phyloP scores from a whole-genome alignment of 2,797 vertebrate genomes.

The Trematomus bernacchii region DNA sequence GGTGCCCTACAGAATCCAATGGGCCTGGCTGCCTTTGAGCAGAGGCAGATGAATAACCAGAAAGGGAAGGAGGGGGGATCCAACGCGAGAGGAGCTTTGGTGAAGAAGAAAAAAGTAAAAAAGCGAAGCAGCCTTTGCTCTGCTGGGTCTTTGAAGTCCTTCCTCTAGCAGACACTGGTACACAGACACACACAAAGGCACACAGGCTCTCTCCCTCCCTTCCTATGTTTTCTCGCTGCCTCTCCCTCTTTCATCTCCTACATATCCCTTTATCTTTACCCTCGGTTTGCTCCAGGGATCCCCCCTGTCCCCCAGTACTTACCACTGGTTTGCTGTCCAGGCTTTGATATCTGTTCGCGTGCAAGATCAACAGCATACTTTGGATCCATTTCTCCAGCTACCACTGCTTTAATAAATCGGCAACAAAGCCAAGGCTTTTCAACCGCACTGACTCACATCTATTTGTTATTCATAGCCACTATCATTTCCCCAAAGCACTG shows the following conservation, averaged over 20 bases:
- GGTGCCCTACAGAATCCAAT: conserved; percentile 75
- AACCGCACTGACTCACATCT: conserved; percentile 76
- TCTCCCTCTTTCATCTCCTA: conserved; percentile 76
- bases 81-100: conserved; percentile 64
- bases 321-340: conserved; percentile 73
- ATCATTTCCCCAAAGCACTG: conserved; percentile 76
- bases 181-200: conserved; percentile 69
- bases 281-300: conserved; percentile 77
- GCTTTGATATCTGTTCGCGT: conserved; percentile 80
- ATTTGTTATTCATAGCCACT: conserved; percentile 85
- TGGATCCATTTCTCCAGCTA: conserved; percentile 74
- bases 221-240: conserved; percentile 53
- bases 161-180: conserved; percentile 68
- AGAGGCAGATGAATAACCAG: conserved; percentile 78
- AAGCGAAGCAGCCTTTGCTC: conserved; percentile 77
- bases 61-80: conserved; percentile 50
- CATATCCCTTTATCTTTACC: conserved; percentile 81
- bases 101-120: conserved; percentile 57
- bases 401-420: conserved; percentile 67
- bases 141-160: conserved; percentile 80
- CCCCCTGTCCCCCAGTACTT: conserved; percentile 70
- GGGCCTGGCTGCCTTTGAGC: conserved; percentile 73
- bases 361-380: conserved; percentile 77
- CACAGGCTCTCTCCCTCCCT: conserved; percentile 59
- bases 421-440: conserved; percentile 73